Evolutionary conservation across 2,797 vertebrate genomes (phyloP).

Genomic region (Rhabdophis nuchalis): DNA sequence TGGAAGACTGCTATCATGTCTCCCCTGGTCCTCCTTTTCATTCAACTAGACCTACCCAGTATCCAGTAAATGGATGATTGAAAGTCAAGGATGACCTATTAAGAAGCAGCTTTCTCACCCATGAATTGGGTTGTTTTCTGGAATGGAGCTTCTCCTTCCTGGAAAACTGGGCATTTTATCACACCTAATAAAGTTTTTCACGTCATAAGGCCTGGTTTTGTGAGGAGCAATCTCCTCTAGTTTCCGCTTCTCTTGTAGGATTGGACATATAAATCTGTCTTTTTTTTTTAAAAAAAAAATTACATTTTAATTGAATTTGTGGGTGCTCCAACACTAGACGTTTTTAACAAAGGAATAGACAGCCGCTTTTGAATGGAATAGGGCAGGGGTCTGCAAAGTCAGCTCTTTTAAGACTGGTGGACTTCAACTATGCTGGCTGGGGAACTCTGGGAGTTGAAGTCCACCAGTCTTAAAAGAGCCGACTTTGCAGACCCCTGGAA

Average conservation of each 20-base stretch:
- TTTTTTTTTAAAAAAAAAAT: not conserved
- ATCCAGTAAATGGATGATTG: no score
- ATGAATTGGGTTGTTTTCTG: not conserved
- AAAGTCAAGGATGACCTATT: not conserved
- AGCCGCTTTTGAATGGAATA: no score
- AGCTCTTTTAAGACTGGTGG: no score
- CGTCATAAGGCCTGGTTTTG: not conserved
- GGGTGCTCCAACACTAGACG: rapidly evolving
- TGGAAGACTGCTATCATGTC: no score
- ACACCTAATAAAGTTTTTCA: not conserved
- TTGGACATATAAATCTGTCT: not conserved
- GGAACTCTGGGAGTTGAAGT: no score
- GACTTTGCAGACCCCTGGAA: no score
- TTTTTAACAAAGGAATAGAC: not conserved
- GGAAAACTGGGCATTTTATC: not conserved
- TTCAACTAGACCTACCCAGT: no score
- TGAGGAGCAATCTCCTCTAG: not conserved
- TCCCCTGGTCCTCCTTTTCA: no score
- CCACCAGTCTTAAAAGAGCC: no score
- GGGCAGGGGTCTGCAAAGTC: no score
- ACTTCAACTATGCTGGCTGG: no score
- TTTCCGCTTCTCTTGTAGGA: not conserved
- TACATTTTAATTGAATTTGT: not conserved
- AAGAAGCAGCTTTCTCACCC: not conserved
- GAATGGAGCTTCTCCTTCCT: not conserved